Conservation (phyloP, 2,888 invertebrate genomes). For the Plutella xylostella region DNA sequence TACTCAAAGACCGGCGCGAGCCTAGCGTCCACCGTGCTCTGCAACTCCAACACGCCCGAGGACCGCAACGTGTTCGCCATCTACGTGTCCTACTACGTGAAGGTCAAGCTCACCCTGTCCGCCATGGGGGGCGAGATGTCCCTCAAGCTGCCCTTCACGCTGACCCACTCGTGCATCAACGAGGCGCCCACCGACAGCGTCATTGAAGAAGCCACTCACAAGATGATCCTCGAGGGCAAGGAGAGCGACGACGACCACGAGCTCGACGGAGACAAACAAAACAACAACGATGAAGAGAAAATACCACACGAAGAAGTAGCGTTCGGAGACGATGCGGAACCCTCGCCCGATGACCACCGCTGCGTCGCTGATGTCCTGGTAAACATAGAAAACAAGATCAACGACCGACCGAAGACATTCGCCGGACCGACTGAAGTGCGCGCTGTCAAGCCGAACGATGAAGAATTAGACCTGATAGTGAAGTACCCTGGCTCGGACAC, state of each 20-base stretch:
- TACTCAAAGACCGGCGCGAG: slow-evolving; percentile 77
- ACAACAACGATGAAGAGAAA: slow-evolving; percentile 34
- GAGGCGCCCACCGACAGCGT: slow-evolving; percentile 70
- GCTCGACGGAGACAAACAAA: slow-evolving; percentile 45
- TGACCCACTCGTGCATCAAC: slow-evolving; percentile 79
- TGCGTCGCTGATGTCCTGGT: slow-evolving; percentile 56
- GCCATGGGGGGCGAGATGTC: slow-evolving; percentile 86
- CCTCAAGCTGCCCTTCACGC: slow-evolving; percentile 82
- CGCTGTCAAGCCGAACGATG: slow-evolving; percentile 43
- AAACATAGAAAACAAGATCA: slow-evolving; percentile 55
- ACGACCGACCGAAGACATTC: slow-evolving; percentile 46
- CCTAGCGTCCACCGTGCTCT: slow-evolving; percentile 71
- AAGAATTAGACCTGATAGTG: slow-evolving; percentile 59
- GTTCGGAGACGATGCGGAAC: slow-evolving; percentile 35
- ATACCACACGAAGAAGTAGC: slow-evolving; percentile 31
- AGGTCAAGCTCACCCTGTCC: slow-evolving; percentile 84
- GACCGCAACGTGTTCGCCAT: slow-evolving; percentile 91
- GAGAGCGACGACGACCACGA: slow-evolving; percentile 58
- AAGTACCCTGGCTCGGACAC: slow-evolving; percentile 61
- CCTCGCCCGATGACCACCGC: slow-evolving; percentile 41
- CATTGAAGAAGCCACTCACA: slow-evolving; percentile 57
- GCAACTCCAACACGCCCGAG: slow-evolving; percentile 68
- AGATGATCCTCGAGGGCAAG: slow-evolving; percentile 58
- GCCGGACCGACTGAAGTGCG: slow-evolving; percentile 47
- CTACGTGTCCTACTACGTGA: slow-evolving; percentile 91